Percentiles rank a stretch among this genome's conserved stretches.
Evolutionary conservation across 2,113 vertebrate species (phyloP).

Genomic region (Pseudois nayaur): DNA sequence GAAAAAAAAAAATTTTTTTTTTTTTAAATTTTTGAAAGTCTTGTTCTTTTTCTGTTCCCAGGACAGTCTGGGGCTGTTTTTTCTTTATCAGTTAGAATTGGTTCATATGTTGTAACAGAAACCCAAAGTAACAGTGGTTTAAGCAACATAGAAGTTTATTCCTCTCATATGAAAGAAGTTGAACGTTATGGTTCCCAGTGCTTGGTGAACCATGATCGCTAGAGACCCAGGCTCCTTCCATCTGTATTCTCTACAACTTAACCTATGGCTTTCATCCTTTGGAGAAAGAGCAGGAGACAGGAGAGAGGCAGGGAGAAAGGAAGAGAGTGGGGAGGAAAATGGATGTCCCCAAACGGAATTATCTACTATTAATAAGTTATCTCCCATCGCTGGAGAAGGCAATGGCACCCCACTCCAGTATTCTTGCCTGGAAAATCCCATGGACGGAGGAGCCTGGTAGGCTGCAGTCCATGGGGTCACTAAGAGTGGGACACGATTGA

Average conservation of each 20-base stretch:
- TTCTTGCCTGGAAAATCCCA: no score
- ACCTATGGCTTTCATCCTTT: neutral
- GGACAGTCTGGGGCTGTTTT: neutral
- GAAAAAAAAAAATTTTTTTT: neutral
- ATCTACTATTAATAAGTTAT: neutral
- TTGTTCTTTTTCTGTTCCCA: neutral
- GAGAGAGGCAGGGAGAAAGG: neutral
- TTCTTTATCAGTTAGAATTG: neutral
- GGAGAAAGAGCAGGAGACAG: neutral
- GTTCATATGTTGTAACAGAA: neutral
- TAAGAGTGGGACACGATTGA: accelerated
- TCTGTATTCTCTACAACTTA: neutral
- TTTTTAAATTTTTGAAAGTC: neutral
- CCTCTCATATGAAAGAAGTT: neutral
- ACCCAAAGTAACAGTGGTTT: neutral
- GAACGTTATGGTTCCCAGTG: neutral
- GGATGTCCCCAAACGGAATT: neutral
- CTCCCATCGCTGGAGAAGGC: no score
- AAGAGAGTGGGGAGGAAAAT: neutral
- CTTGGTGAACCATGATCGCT: neutral
- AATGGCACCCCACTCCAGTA: no score
- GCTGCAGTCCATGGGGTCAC: no score
- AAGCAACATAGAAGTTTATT: neutral
- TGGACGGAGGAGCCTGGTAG: no score
- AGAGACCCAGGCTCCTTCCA: neutral